Evolutionary conservation across 2,797 vertebrate species (phyloP), one percentile per base, ranked within the genome.

Genomic region (Merluccius polli): DNA sequence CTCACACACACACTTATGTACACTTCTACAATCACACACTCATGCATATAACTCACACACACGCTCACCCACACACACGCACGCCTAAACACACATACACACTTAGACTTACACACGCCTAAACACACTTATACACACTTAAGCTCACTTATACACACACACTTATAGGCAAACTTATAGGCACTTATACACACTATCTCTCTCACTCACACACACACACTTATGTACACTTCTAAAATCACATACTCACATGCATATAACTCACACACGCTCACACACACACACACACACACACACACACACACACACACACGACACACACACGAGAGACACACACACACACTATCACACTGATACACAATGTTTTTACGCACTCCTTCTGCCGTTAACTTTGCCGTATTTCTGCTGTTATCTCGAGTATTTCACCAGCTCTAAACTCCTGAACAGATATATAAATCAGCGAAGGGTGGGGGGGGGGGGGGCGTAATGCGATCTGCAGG

Each of bases 341-440:
- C 36, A 38, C 36, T n/a, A n/a, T n/a, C n/a, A 59, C 48, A n/a
- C 18, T n/a, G n/a, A n/a, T n/a, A n/a, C n/a, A n/a, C n/a, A n/a
- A n/a, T n/a, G n/a, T n/a, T n/a, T n/a, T n/a, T 6, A n/a, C 48
- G 2, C 33, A 68, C 71, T n/a, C 13, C n/a, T 81, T 79, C 78
- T 76, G 79, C 83, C 88, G 88, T 91, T 91, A 90, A 91, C 85
- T 68, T n/a, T 82, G 88, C 82, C 87, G 79, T 77, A 90, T 91
- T 93, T 92, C 88, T 63, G 90, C 90, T 32, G 32, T 32, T 33
- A 71, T 33, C 10, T 83, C 88, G 82, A 88, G 82, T 78, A 90
- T 91, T 93, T 92, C 89, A 90, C 91, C 90, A 91, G 90, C 82
- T 88, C 86, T 92, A 93, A 91, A 93, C 29, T 92, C 93, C 85